Evolutionary conservation across 1,140 invertebrate genomes (phyloP), one percentile per base, ranked within the genome.

Genomic region (Diorhabda sublineata): DNA sequence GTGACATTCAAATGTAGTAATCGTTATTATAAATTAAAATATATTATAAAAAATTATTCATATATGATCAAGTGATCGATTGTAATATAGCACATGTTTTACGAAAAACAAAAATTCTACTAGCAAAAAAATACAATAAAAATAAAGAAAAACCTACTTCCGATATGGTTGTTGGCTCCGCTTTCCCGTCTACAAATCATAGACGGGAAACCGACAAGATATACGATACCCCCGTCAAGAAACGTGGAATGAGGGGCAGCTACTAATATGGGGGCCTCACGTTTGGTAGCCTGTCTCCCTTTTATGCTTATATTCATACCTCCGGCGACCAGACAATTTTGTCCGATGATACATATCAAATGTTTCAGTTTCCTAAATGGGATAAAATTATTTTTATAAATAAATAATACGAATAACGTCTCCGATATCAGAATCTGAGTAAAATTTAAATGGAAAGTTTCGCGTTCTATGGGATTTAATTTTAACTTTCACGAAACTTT

Each of bases 201-300:
- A 26, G 89, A 91, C 7, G 92, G 91, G 79, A 93, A 89, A 74
- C 86, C 88, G 9, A 89, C 89, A 71, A 90, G 87, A 80, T 92
- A 92, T 73, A 91, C 88, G 71, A 92, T 90, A 74, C 92, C 88
- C 70, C 91, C 91, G 83, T 96, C 93, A 71, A 94, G 85, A 83
- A 93, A 95, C 2, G 92, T 92, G 45, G 92, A 93, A 82, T 96
- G 93, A 4, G 93, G 93, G 3, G 92, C 92, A 45, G 91, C 86
- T n/a, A 92, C 91, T 61, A 95, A 82, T 73, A 96, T 91, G 3
- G 92, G 91, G 3, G 92, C 93, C 79, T 94, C 91, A 45, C 84
- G 78, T 52, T 89, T 83, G 62, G 85, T 85, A 44, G 89, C 92
- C 78, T 90, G 90, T 70, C 84, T 85, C 9, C 93, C 93, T 72